Base-by-base conservation (phyloP, 2,888 invertebrate genomes). In the Sabatieria punctata region DNA sequence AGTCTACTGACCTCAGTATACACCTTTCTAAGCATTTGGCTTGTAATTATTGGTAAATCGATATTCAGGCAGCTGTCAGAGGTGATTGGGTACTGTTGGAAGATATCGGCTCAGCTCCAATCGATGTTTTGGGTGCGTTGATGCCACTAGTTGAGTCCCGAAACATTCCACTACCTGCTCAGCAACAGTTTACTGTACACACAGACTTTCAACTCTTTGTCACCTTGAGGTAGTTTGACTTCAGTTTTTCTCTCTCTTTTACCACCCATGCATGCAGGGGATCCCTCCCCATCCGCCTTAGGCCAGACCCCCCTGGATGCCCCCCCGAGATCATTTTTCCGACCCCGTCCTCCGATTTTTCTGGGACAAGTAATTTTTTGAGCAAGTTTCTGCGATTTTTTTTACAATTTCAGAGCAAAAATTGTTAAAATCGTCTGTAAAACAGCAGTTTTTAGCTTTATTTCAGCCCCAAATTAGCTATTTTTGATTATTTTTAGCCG, bases 81-180 rank as follows among this genome's bases (percentile, higher is more conserved):
- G 88, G 88, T 0, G 77, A 80, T 60, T 95, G 95, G 91, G 68
- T 97, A 24, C 71, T 97, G 2, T 69, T 97, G 50, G 95, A 97
- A 72, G 97, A 97, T 65, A 78, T 97, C 41, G 93, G 97, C 65
- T 78, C 79, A 50, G 93, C 91, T 1, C 83, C 86, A 1, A 77
- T 83, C 61, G 97, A 97, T 66, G 85, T 95, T 0, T 79, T 85
- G 1, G 83, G 89, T 0, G 77, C 88, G 15, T 67, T 95, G 13
- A 77, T 82, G 53, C 82, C 83, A 40, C 72, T 95, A 2, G 68
- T 91, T 35, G 88, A 93, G 68, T 79, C 82, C 46, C 77, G 79
- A 49, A 76, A 76, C 21, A 72, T 91, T 1, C 78, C 79, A 46
- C 80, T 93, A 3, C 88, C 89, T 2, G 89, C 89, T 0, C 86